These are phyloP conservation scores for Leptopilina clavipes DNA, from an alignment of 1,140 invertebrate genomes.

Conservation along the genomic window DNA sequence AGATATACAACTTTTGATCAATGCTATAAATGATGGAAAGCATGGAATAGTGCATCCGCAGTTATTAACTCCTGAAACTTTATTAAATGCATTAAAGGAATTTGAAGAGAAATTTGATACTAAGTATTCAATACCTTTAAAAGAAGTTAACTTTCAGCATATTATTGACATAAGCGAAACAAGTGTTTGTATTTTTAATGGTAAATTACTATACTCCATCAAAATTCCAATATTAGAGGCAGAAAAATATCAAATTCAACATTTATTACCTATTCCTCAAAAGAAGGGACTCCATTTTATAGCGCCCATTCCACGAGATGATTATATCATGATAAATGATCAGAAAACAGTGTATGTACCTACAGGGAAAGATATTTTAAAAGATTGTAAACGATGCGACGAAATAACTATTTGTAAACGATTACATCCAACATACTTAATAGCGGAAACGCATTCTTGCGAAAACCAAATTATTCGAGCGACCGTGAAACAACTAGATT, in stretches of 20 bases:
- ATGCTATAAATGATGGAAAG: conserved; percentile 7
- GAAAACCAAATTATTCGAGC: background rate
- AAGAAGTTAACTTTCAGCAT: background rate
- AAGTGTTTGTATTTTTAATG: background rate
- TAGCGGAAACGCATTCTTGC: background rate
- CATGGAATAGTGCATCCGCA: background rate
- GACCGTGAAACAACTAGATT: background rate
- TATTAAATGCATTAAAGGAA: background rate
- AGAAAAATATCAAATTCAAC: background rate
- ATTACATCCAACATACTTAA: background rate
- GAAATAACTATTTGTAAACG: background rate
- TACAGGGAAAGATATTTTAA: background rate
- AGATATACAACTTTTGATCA: background rate
- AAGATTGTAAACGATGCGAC: background rate
- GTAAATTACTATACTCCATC: background rate
- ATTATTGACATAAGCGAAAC: background rate
- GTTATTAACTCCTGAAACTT: background rate
- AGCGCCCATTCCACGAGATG: background rate
- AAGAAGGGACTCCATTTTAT: background rate
- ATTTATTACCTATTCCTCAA: background rate
- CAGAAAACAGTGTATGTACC: background rate
- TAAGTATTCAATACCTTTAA: background rate
- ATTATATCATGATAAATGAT: background rate
- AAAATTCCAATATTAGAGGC: background rate
- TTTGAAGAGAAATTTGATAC: background rate